Evolutionary conservation across 1,140 invertebrate species (phyloP).

Genomic region (Bradynema listronoti): DNA sequence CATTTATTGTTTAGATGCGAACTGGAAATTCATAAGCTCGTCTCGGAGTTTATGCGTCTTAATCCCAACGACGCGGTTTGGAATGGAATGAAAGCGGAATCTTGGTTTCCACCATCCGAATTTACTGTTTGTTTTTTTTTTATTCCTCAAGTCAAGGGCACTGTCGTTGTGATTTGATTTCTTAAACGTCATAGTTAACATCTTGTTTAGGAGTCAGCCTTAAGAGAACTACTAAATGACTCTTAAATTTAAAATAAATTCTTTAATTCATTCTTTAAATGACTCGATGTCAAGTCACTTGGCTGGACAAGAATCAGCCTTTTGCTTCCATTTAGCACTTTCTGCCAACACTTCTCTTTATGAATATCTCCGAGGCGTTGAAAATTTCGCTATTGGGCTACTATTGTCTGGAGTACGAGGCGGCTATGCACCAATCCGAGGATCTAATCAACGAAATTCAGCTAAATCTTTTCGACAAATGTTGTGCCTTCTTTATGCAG

Average conservation of each 20-base stretch:
- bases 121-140: slow-evolving; percentile 20
- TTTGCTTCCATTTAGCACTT: slow-evolving; percentile 26
- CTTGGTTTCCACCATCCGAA: slow-evolving; percentile 27
- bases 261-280: too few relatives aligned
- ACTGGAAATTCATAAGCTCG: slow-evolving; percentile 16
- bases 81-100: slow-evolving; percentile 20
- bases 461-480: slow-evolving; percentile 19
- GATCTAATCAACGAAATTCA: slow-evolving; percentile 3
- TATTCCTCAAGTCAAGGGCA: neutral
- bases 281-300: too few relatives aligned
- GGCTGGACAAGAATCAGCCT: too few relatives aligned
- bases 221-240: too few relatives aligned
- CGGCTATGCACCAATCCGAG: too few relatives aligned
- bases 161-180: too few relatives aligned
- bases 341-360: slow-evolving; percentile 19
- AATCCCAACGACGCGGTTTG: slow-evolving; percentile 14
- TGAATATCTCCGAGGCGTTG: slow-evolving; percentile 19
- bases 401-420: slow-evolving; percentile 28
- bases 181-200: too few relatives aligned
- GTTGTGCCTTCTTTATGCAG: slow-evolving; percentile 23
- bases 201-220: too few relatives aligned
- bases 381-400: slow-evolving; percentile 22
- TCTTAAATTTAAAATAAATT: too few relatives aligned
- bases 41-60: slow-evolving; percentile 17
- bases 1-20: slow-evolving; percentile 10